Evolutionary conservation across 1,140 invertebrate genomes (phyloP).

Genomic region (Aphis gossypii): DNA sequence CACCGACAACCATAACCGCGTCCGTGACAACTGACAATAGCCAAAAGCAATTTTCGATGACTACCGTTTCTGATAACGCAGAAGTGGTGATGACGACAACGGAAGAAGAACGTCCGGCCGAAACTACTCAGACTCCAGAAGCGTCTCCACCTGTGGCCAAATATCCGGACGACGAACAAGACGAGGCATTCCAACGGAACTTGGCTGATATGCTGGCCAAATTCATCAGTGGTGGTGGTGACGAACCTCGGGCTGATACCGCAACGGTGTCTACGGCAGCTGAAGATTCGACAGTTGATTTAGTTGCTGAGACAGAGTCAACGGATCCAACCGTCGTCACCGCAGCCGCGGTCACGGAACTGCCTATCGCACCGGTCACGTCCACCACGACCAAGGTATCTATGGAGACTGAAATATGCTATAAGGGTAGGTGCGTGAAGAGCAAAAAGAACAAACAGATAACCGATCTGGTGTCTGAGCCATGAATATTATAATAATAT

Average conservation of each 20-base stretch:
- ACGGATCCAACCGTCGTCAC: slow-evolving; percentile 59
- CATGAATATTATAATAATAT: slow-evolving; percentile 45
- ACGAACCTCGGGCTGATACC: not conserved
- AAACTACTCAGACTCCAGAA: not conserved
- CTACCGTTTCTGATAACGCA: slow-evolving; percentile 60
- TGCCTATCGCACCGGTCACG: slow-evolving; percentile 69
- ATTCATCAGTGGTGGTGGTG: not conserved
- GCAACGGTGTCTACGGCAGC: not conserved
- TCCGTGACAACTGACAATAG: not conserved
- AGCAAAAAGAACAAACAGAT: slow-evolving; percentile 67
- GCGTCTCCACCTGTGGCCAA: not conserved
- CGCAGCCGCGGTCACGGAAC: slow-evolving; percentile 63
- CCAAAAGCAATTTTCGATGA: not conserved
- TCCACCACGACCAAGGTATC: slow-evolving; percentile 82
- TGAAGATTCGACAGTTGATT: slow-evolving; percentile 46
- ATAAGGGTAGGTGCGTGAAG: slow-evolving; percentile 81
- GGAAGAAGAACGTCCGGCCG: slow-evolving; percentile 1
- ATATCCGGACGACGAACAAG: not conserved
- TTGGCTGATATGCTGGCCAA: slow-evolving; percentile 49
- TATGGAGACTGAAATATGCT: slow-evolving; percentile 86
- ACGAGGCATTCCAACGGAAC: slow-evolving; percentile 53
- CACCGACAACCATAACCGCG: not conserved
- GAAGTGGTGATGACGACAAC: slow-evolving; percentile 51
- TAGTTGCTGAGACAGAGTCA: not conserved
- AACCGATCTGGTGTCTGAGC: slow-evolving; percentile 52